phyloP scores from a whole-genome alignment of 2,113 vertebrate species.

The Epinephelus moara region DNA sequence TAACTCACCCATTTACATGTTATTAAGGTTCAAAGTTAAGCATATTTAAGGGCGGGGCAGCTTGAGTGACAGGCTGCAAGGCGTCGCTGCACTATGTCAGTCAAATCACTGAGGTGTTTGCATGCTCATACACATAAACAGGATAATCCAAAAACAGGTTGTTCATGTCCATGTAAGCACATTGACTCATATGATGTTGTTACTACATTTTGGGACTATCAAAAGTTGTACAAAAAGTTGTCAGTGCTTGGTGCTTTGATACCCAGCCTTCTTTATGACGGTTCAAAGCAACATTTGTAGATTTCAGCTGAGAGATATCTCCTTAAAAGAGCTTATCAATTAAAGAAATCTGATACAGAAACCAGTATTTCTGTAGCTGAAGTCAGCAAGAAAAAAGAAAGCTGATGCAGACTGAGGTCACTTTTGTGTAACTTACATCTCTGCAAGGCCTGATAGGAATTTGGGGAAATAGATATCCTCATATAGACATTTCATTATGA shows the following conservation, averaged over 20 bases:
- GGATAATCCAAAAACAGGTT: too few relatives aligned
- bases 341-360: background rate
- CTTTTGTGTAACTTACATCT: background rate
- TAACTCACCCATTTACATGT: too few relatives aligned
- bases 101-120: too few relatives aligned
- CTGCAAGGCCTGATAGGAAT: background rate
- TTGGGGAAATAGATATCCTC: background rate
- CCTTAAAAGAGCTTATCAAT: background rate
- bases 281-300: background rate
- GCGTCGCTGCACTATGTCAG: too few relatives aligned
- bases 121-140: too few relatives aligned
- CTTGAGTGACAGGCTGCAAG: too few relatives aligned
- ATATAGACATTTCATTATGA: conserved; percentile 14
- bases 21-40: too few relatives aligned
- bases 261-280: background rate
- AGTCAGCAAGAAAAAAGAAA: conserved; percentile 28
- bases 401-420: background rate
- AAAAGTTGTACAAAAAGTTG: background rate
- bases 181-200: too few relatives aligned
- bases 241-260: background rate
- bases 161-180: too few relatives aligned
- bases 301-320: background rate
- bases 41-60: too few relatives aligned
- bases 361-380: background rate
- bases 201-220: too few relatives aligned